Percentiles rank a stretch among this genome's conserved stretches.
Evolutionary conservation across 2,113 vertebrate genomes (phyloP).

Genomic region (Phocoena phocoena): DNA sequence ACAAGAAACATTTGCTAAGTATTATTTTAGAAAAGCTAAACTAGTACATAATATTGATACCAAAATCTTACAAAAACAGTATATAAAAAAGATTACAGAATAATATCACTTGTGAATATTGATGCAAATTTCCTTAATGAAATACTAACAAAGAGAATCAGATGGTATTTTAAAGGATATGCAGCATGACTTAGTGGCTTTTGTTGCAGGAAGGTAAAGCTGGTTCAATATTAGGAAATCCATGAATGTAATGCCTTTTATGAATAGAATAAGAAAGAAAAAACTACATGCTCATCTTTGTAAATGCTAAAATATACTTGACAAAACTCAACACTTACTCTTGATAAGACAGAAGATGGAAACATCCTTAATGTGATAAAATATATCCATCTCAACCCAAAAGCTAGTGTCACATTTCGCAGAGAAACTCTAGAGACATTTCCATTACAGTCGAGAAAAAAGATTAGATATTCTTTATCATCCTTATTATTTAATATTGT

Average conservation of each 20-base stretch:
- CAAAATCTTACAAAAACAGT: not conserved
- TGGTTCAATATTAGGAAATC: not conserved
- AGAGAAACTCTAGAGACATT: not conserved
- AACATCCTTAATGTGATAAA: constrained; percentile 18
- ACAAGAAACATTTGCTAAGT: not conserved
- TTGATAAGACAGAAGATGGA: not conserved
- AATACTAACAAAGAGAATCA: not conserved
- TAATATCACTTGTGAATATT: not conserved
- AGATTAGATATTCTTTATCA: not conserved
- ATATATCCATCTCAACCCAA: not conserved
- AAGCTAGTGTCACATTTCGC: not conserved
- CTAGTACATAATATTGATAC: not conserved
- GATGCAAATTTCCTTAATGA: not conserved
- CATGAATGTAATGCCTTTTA: not conserved
- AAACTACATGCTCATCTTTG: not conserved
- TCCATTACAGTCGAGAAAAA: not conserved
- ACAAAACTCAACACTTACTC: not conserved
- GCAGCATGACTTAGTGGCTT: not conserved
- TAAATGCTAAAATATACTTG: not conserved
- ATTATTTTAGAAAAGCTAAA: not conserved
- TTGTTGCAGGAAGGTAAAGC: not conserved
- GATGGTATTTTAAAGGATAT: not conserved
- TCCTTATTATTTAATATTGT: not conserved
- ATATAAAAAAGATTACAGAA: not conserved
- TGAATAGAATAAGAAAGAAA: not conserved